phyloP scores from a whole-genome alignment of 2,113 vertebrate species.

The Mola mola region DNA sequence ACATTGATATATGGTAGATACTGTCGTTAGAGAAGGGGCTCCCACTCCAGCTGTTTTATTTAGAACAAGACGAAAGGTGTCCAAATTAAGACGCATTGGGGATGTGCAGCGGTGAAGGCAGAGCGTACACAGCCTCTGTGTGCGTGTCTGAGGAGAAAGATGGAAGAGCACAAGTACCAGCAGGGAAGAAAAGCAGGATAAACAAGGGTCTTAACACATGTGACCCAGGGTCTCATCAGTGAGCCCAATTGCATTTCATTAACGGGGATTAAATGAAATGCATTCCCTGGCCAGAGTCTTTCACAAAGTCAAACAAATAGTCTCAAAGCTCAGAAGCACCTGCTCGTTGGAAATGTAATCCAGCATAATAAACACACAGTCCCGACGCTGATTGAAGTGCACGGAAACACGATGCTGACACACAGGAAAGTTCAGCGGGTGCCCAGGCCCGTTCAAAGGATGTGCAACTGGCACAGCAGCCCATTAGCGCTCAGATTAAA shows the following conservation, averaged over 20 bases:
- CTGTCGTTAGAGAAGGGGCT: conserved; percentile 52
- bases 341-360: conserved; percentile 69
- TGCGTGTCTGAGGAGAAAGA: conserved; percentile 16
- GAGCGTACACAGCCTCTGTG: not conserved
- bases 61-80: conserved; percentile 41
- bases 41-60: conserved; percentile 57
- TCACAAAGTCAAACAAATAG: conserved; percentile 76
- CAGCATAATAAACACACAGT: conserved; percentile 77
- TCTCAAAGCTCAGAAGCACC: conserved; percentile 68
- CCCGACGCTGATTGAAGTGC: conserved; percentile 67
- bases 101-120: conserved; percentile 6
- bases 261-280: conserved; percentile 63
- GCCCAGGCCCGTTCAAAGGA: conserved; percentile 66
- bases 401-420: conserved; percentile 49
- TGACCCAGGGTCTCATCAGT: conserved; percentile 71
- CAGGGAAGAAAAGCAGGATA: conserved; percentile 43
- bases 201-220: conserved; percentile 60
- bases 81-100: conserved; percentile 52
- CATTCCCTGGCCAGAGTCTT: conserved; percentile 56
- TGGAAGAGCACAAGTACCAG: conserved; percentile 17
- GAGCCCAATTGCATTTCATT: conserved; percentile 69
- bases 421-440: conserved; percentile 47
- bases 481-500: conserved; percentile 71
- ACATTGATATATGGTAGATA: conserved; percentile 27
- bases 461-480: conserved; percentile 62